phyloP scores from a whole-genome alignment of 2,888 invertebrate genomes.

The Ecdyonurus torrentis region DNA sequence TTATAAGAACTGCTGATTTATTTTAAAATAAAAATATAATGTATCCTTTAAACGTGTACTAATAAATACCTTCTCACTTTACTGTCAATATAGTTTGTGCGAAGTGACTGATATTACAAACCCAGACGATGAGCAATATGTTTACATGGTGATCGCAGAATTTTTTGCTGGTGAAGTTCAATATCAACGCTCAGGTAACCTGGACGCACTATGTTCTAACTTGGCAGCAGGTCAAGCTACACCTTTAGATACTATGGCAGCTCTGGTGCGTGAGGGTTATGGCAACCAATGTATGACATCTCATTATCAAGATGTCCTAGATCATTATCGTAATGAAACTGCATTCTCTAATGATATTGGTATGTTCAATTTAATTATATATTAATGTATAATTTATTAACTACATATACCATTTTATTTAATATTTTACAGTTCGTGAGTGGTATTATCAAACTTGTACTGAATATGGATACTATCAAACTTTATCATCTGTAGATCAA shows the following conservation, averaged over 20 bases:
- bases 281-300: background rate
- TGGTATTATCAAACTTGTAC: conserved; percentile 35
- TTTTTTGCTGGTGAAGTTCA: background rate
- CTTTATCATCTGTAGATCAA: conserved; percentile 25
- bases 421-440: background rate
- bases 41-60: too few relatives aligned
- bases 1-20: too few relatives aligned
- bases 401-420: conserved; percentile 5
- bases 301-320: background rate
- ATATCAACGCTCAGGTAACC: background rate
- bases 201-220: background rate
- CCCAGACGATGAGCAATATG: background rate
- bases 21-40: too few relatives aligned
- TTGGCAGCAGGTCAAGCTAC: background rate
- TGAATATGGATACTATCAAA: conserved; percentile 33
- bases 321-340: background rate
- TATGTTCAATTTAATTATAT: conserved; percentile 15
- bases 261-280: background rate
- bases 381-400: background rate
- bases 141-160: background rate
- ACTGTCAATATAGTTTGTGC: background rate
- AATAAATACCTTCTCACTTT: too few relatives aligned
- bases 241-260: background rate
- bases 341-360: background rate
- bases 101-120: background rate